Base-by-base conservation (phyloP, 2,888 invertebrate genomes). In the Agrotis exclamationis region DNA sequence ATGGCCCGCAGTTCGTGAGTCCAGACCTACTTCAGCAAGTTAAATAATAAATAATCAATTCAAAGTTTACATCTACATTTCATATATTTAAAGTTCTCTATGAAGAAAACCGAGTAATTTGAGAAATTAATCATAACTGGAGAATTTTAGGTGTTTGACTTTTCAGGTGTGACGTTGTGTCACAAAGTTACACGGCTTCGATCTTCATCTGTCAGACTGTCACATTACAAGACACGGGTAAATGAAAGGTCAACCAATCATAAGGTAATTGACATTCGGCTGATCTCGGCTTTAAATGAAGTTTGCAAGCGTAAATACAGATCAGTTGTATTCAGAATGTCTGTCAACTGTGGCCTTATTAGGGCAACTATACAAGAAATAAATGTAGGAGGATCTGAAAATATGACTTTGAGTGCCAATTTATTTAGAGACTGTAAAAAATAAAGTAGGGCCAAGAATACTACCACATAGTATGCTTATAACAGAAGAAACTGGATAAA, bases 211-310 rank as follows among this genome's bases (percentile, higher is more conserved):
- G 59, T 39, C 54, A 22, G 22, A 9, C 62, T 60, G 60, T 77
- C 78, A 53, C 44, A 44, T 51, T 48, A 48, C 57, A 24, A 44
- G 47, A 71, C 51, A 56, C 13, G 45, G 44, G 39, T 76, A 64
- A 56, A 47, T 48, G 44, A 64, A 50, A 58, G 47, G 64, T 72
- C 71, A 77, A 22, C 18, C 33, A 45, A 56, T 48, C 22, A 7
- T 11, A 33, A 3, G 0, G 9, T 65, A 79, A 65, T 58, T 78
- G 76, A 62, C 51, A 53, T 64, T 51, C 47, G 28, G 64, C 64
- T 71, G 57, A 67, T 20, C 50, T 60, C 39, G 39, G 28, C 18
- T 28, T 47, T 13, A 64, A 20, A 64, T 1, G 28, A 63, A 56
- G n/a, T 56, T 20, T 20, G 13, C 33, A 50, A 50, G 11, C 39